These are phyloP conservation scores for Apamea sordens DNA, from an alignment of 2,888 invertebrate species.

Conservation along the genomic window DNA sequence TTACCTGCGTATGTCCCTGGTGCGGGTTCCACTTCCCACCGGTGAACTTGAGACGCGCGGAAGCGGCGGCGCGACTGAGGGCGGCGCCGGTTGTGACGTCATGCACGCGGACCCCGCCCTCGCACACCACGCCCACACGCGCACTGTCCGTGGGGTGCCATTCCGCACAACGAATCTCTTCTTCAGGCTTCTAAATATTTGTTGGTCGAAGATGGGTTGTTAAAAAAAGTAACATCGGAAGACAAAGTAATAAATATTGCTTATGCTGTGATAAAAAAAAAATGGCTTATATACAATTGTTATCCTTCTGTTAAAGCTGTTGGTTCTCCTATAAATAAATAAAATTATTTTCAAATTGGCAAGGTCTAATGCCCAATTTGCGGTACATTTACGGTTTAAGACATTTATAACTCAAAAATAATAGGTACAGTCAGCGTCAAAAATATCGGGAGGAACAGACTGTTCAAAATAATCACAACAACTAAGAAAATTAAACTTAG, in stretches of 20 bases:
- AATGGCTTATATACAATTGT: too few relatives aligned
- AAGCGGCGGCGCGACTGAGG: conserved; percentile 82
- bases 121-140: conserved; percentile 93
- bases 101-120: conserved; percentile 94
- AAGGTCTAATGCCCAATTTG: background rate
- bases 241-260: background rate
- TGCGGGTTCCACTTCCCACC: conserved; percentile 99
- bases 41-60: conserved; percentile 94
- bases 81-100: conserved; percentile 91
- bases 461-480: too few relatives aligned
- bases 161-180: conserved; percentile 94
- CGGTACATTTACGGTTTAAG: too few relatives aligned
- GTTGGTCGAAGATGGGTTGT: background rate
- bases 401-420: too few relatives aligned
- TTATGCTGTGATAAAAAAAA: too few relatives aligned
- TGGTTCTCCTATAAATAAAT: too few relatives aligned
- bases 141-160: conserved; percentile 96
- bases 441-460: too few relatives aligned
- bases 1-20: conserved; percentile 94
- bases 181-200: conserved; percentile 88
- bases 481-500: too few relatives aligned
- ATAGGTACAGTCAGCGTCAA: too few relatives aligned
- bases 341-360: background rate
- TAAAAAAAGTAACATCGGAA: background rate
- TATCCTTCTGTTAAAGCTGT: too few relatives aligned